These are phyloP conservation scores for Zaprionus camerounensis DNA, from an alignment of 1,140 invertebrate genomes.

Conservation along the genomic window DNA sequence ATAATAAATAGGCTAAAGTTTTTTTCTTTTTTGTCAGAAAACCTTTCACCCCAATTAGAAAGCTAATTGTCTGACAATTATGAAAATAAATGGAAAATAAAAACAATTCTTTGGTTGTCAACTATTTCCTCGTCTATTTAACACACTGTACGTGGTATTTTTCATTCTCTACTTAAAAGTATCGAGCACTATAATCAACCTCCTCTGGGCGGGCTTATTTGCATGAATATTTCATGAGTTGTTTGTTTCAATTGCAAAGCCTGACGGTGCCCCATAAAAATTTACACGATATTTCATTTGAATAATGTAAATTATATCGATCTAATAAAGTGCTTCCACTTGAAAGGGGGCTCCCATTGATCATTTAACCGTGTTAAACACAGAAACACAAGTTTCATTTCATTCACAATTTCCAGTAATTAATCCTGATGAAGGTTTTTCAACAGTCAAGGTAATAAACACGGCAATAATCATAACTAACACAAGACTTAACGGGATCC, in stretches of 20 bases:
- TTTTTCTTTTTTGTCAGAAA: too few species aligned
- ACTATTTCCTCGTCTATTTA: background rate
- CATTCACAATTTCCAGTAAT: slow-evolving; percentile 72
- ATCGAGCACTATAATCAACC: background rate
- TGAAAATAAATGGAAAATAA: background rate
- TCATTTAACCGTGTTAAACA: slow-evolving; percentile 35
- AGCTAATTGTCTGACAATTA: background rate
- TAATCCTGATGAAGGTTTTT: slow-evolving; percentile 78
- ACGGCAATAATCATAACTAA: slow-evolving; percentile 81
- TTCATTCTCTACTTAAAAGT: background rate
- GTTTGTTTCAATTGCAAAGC: slow-evolving; percentile 19
- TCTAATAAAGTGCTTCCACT: slow-evolving; percentile 20
- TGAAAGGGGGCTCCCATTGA: background rate
- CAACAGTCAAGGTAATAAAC: slow-evolving; percentile 73
- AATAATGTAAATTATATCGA: slow-evolving; percentile 63
- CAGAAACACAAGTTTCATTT: slow-evolving; percentile 40
- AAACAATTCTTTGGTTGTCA: background rate
- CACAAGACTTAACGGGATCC: slow-evolving; percentile 52
- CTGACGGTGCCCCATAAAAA: slow-evolving; percentile 26
- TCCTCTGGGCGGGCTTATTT: slow-evolving; percentile 2
- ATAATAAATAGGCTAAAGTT: background rate
- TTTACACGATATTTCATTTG: slow-evolving; percentile 44
- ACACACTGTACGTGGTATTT: background rate
- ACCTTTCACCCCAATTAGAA: too few species aligned
- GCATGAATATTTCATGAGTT: slow-evolving; percentile 24